Conservation (phyloP, 2,797 vertebrate species). For the Lutra lutra region DNA sequence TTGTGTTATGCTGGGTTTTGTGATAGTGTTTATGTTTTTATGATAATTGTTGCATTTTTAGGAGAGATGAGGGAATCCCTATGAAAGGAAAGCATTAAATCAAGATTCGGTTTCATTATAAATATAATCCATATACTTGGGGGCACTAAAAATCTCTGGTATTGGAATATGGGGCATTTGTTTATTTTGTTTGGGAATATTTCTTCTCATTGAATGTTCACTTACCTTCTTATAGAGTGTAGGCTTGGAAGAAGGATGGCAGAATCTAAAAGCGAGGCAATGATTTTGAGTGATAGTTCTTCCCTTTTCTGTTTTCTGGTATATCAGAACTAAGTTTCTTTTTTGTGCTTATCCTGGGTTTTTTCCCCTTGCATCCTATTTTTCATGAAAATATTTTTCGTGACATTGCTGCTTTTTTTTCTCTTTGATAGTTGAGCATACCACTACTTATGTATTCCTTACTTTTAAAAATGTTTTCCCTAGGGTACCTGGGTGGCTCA, state of each 20-base stretch:
- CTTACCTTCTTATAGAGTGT: background rate
- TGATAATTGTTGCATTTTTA: constrained; percentile 48
- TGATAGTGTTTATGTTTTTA: constrained; percentile 42
- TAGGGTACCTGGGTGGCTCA: background rate
- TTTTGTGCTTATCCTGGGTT: background rate
- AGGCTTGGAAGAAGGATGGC: background rate
- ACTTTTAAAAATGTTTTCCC: background rate
- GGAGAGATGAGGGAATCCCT: background rate
- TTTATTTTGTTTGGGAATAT: constrained; percentile 54
- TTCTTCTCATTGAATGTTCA: constrained; percentile 22
- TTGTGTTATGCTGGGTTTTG: constrained; percentile 9
- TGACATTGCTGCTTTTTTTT: background rate
- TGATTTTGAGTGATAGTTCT: constrained; percentile 36
- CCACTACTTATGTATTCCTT: background rate
- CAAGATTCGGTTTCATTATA: constrained; percentile 46
- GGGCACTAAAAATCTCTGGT: constrained; percentile 30
- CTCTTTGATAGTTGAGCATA: background rate
- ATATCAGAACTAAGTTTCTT: background rate
- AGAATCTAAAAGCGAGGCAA: background rate
- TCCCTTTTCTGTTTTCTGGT: constrained; percentile 32
- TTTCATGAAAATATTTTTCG: constrained; percentile 52
- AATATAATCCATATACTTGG: constrained; percentile 13
- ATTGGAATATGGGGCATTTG: background rate
- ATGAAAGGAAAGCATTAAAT: constrained; percentile 38
- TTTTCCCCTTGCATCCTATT: background rate